Conservation (phyloP, 2,797 vertebrate species). For the Erpetoichthys calabaricus region DNA sequence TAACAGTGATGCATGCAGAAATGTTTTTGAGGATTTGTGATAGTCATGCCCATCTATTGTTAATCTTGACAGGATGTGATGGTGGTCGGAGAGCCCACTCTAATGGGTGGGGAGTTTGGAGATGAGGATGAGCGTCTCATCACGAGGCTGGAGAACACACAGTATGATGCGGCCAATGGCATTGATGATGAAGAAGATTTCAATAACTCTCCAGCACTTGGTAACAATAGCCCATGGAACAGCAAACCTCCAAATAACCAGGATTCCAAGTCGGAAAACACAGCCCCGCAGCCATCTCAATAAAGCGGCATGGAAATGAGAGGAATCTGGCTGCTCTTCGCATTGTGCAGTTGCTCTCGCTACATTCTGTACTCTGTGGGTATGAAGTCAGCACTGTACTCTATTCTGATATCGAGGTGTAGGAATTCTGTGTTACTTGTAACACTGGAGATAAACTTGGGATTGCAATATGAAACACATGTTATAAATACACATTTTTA, state of each 20-base stretch:
- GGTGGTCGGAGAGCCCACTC: constrained; percentile 94
- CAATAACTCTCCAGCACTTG: constrained; percentile 83
- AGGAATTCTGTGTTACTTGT: background rate
- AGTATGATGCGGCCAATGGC: constrained; percentile 95
- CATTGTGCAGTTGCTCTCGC: constrained; percentile 9
- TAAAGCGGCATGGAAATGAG: constrained; percentile 33
- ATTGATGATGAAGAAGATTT: constrained; percentile 97
- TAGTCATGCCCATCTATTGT: background rate
- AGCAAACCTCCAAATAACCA: constrained; percentile 78
- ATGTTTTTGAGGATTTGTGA: background rate
- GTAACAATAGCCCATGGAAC: constrained; percentile 86
- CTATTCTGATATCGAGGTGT: background rate
- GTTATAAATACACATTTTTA: constrained; percentile 5
- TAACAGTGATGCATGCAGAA: background rate
- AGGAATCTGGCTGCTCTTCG: background rate
- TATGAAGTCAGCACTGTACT: background rate
- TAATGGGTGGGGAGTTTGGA: constrained; percentile 96
- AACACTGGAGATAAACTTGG: constrained; percentile 10
- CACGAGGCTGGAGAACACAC: constrained; percentile 97
- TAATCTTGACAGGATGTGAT: constrained; percentile 83
- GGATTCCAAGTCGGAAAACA: constrained; percentile 89
- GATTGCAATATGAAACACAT: constrained; percentile 2
- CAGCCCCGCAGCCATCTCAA: constrained; percentile 83
- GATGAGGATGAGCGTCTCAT: constrained; percentile 98
- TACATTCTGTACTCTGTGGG: constrained; percentile 4